Percentiles rank a stretch among this genome's conserved stretches.
These are phyloP conservation scores for Ectemnius lituratus DNA, from an alignment of 2,888 invertebrate genomes.

Conservation along the genomic window DNA sequence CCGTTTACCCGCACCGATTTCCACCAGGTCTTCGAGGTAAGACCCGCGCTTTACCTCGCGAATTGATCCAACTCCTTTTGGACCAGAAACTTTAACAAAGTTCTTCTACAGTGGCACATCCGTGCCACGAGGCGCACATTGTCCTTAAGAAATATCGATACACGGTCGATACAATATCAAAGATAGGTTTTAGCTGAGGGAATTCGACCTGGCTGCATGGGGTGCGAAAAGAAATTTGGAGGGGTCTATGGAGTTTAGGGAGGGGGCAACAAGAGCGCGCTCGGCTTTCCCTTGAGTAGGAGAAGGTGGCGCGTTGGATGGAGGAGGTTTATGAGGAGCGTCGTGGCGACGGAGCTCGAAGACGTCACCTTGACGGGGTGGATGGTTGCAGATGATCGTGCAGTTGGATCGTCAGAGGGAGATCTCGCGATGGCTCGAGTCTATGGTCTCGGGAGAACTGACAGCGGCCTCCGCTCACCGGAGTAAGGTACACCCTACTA, in stretches of 20 bases:
- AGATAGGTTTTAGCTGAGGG: too few species aligned
- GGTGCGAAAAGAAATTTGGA: neutral
- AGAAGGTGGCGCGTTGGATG: neutral
- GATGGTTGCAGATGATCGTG: slow-evolving; percentile 41
- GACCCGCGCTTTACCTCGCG: neutral
- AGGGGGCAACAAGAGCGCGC: neutral
- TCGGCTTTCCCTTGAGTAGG: neutral
- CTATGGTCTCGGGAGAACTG: slow-evolving; percentile 72
- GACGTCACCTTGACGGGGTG: slow-evolving; percentile 37
- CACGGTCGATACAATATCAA: too few species aligned
- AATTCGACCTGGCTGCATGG: too few species aligned
- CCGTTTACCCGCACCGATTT: neutral
- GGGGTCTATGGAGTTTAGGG: too few species aligned
- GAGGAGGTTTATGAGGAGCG: slow-evolving; percentile 36
- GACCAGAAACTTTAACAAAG: neutral
- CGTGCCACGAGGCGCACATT: too few species aligned
- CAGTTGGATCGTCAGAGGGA: slow-evolving; percentile 54
- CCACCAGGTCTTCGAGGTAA: neutral
- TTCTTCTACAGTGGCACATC: too few species aligned
- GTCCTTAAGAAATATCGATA: too few species aligned
- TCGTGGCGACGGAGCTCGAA: slow-evolving; percentile 34
- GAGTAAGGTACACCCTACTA: slow-evolving; percentile 71
- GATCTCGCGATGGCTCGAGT: slow-evolving; percentile 68
- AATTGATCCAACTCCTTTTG: neutral
- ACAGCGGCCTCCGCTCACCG: slow-evolving; percentile 71